Base-by-base conservation (phyloP, 2,113 vertebrate species). In the Aix galericulata region DNA sequence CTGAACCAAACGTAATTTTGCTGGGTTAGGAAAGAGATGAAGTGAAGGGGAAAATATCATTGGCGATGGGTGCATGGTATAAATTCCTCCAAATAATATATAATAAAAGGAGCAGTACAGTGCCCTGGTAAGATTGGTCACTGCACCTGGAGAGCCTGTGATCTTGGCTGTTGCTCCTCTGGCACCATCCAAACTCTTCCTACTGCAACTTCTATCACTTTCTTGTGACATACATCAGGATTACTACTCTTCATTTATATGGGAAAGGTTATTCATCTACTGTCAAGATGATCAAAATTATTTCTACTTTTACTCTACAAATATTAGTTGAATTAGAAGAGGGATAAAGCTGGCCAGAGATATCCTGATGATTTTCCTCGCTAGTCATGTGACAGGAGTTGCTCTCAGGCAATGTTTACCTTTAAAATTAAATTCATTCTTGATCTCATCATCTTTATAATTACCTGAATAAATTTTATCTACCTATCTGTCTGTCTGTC, bases 301-400 rank as follows among this genome's bases (percentile, higher is more conserved):
- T 88, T 82, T 82, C 9, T 34, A 12, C 20, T 78, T 79, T 82
- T 53, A 53, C 8, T 79, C 2, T 67, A 13, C 25, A 88, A 82
- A 58, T 59, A 74, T 18, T 67, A 52, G 6, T 23, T 84, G 55
- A 82, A 66, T 34, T 20, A 29, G 31, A 82, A 75, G 40, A 34
- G 0, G 0, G 50, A 53, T 62, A 58, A 71, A 66, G 1, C 7
- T 56, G 10, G 0, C 18, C 27, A 53, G 62, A 66, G 17, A 85
- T 58, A 31, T 34, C 15, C 10, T 75, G 12, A 32, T 42, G 13
- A 42, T 42, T 90, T 78, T 82, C 17, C 8, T 78, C 36, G 13
- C 6, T 74, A 17, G 3, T 6, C 2, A 8, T 32, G 9, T 18
- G 4, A n/a, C 6, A 85, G 5, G 20, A 67, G 0, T 38, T 50